These are phyloP conservation scores for Pterocles gutturalis DNA, from an alignment of 2,113 vertebrate species.

Conservation along the genomic window DNA sequence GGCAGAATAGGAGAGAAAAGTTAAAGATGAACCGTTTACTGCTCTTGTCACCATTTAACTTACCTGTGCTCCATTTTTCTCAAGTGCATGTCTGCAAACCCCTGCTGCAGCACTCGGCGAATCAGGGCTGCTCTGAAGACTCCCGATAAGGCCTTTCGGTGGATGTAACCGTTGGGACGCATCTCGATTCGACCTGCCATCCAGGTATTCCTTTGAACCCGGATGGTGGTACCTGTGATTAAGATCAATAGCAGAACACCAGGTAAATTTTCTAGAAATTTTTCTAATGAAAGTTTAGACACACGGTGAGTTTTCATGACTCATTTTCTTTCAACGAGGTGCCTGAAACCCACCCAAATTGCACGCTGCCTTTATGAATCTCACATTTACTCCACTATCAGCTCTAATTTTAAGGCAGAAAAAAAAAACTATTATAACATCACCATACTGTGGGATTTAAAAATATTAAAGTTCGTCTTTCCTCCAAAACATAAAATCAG, in stretches of 20 bases:
- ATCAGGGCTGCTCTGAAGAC: neutral
- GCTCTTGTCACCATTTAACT: neutral
- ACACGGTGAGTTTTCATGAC: neutral
- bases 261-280: neutral
- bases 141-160: too few relatives aligned
- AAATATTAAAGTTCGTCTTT: neutral
- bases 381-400: neutral
- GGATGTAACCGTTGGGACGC: neutral
- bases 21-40: neutral
- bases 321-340: neutral
- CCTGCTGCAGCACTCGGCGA: neutral
- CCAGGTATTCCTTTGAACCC: neutral
- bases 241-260: neutral
- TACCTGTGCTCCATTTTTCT: neutral
- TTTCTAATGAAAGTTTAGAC: neutral
- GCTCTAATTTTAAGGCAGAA: neutral
- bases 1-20: neutral
- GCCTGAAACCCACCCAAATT: neutral
- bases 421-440: neutral
- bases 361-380: neutral
- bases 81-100: neutral
- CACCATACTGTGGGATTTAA: neutral
- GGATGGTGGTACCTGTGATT: neutral
- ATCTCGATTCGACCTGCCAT: rapidly evolving
- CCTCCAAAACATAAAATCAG: neutral